phyloP scores from a whole-genome alignment of 1,140 invertebrate genomes.

The Polypedilum vanderplanki region DNA sequence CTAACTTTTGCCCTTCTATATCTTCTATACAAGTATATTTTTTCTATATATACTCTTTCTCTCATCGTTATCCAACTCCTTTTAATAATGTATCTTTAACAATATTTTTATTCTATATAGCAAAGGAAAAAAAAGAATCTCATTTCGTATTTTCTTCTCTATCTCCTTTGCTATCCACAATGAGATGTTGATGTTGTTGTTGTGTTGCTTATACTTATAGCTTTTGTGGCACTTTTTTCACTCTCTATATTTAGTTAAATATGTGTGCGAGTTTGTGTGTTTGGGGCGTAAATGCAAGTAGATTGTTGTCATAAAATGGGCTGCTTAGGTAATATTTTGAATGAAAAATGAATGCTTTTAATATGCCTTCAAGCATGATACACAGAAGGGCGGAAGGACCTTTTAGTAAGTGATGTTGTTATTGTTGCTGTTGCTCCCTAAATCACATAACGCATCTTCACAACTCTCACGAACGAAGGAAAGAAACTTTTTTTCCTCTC shows the following conservation, averaged over 20 bases:
- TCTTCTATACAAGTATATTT: neutral
- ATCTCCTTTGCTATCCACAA: neutral
- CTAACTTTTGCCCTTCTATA: neutral
- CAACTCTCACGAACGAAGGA: neutral
- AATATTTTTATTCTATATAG: constrained; percentile 1
- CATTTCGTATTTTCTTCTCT: neutral
- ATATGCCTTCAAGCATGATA: neutral
- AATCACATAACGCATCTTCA: neutral
- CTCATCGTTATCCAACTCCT: neutral
- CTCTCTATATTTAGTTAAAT: neutral
- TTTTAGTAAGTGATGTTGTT: neutral
- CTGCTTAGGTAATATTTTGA: constrained; percentile 4
- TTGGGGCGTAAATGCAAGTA: neutral
- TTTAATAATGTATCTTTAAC: constrained; percentile 14
- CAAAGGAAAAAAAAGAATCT: neutral
- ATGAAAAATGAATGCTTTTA: constrained; percentile 14
- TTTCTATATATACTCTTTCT: neutral
- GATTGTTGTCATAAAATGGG: constrained; percentile 12
- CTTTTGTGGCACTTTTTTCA: constrained; percentile 11
- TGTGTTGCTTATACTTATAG: neutral
- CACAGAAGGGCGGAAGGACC: neutral
- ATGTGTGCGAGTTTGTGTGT: neutral
- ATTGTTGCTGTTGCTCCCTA: too few species aligned
- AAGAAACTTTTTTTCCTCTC: neutral
- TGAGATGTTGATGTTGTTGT: neutral